phyloP scores from a whole-genome alignment of 2,888 invertebrate genomes.

The Nineta flava region DNA sequence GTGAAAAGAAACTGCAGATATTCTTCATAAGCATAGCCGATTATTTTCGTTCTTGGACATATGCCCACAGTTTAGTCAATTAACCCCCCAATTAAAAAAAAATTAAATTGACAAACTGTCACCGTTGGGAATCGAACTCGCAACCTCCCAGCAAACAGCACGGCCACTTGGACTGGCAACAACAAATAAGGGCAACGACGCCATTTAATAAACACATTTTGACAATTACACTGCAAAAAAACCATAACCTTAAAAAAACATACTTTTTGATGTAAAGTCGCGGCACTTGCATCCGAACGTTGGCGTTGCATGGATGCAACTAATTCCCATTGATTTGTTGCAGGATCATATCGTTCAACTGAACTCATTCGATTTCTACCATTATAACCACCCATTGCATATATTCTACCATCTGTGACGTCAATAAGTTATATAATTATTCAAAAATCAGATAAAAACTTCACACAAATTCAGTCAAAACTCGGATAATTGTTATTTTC shows the following conservation, averaged over 20 bases:
- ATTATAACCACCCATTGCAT: conserved; percentile 73
- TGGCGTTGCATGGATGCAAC: conserved; percentile 58
- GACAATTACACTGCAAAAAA: background rate
- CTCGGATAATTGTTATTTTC: no score
- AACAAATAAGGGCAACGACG: no score
- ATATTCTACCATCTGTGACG: conserved; percentile 45
- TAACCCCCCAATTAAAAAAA: no score
- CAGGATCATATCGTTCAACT: conserved; percentile 63
- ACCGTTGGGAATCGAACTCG: no score
- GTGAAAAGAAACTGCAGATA: no score
- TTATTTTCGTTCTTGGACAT: no score
- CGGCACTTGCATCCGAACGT: conserved; percentile 65
- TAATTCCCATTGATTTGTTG: conserved; percentile 62
- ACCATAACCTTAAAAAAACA: background rate
- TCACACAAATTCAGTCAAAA: no score
- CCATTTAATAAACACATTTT: conserved; percentile 5
- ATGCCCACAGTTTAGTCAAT: no score
- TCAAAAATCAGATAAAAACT: background rate
- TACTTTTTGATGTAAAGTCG: conserved; percentile 47
- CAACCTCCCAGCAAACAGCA: no score
- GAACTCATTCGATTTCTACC: conserved; percentile 59
- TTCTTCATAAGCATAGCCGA: no score
- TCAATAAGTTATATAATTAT: background rate
- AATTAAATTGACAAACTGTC: no score
- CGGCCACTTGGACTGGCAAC: no score